Evolutionary conservation across 1,140 invertebrate species (phyloP).

Genomic region (Oreohelix idahoensis): DNA sequence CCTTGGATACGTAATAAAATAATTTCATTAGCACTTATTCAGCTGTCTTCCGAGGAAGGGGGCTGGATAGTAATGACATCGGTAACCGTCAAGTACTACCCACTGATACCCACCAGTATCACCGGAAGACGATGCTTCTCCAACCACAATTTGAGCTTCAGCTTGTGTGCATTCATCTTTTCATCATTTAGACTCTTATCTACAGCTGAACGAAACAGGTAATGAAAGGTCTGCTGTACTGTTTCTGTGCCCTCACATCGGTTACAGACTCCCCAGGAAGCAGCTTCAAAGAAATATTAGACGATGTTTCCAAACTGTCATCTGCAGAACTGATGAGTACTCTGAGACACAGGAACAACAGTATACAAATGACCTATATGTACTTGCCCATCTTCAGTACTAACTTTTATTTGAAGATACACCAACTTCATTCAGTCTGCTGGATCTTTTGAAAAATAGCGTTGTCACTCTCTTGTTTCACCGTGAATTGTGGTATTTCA

Average conservation of each 20-base stretch:
- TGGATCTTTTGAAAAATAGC: slow-evolving; percentile 68
- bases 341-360: slow-evolving; percentile 70
- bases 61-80: slow-evolving; percentile 66
- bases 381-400: slow-evolving; percentile 54
- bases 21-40: slow-evolving; percentile 70
- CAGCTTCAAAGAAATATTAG: slow-evolving; percentile 35
- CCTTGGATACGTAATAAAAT: slow-evolving; percentile 70
- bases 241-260: slow-evolving; percentile 50
- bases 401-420: slow-evolving; percentile 61
- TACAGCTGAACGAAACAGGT: slow-evolving; percentile 54
- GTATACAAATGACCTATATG: slow-evolving; percentile 69
- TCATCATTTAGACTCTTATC: slow-evolving; percentile 50
- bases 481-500: neutral
- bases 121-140: slow-evolving; percentile 68
- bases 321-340: slow-evolving; percentile 58
- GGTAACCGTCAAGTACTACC: slow-evolving; percentile 60
- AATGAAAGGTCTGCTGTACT: slow-evolving; percentile 55
- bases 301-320: slow-evolving; percentile 46
- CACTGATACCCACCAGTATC: slow-evolving; percentile 46
- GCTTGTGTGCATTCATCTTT: slow-evolving; percentile 55
- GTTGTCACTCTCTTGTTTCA: slow-evolving; percentile 37
- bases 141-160: slow-evolving; percentile 65
- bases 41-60: slow-evolving; percentile 67
- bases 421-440: slow-evolving; percentile 67
- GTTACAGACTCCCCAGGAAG: slow-evolving; percentile 58